Conservation (phyloP, 2,888 invertebrate species). For the Achlya flavicornis region DNA sequence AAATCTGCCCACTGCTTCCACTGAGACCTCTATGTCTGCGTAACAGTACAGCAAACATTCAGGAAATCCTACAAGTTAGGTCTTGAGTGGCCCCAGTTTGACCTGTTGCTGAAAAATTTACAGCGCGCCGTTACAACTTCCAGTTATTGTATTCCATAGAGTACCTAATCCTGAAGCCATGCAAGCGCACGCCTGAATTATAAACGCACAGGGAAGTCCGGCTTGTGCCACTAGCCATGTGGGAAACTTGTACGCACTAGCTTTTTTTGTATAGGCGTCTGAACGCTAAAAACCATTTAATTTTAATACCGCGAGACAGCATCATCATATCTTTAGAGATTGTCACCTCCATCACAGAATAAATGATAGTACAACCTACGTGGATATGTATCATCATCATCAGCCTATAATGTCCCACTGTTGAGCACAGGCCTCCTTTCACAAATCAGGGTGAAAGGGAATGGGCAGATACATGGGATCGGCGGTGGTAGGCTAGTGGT, state of each 20-base stretch:
- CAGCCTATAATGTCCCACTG: too few relatives aligned
- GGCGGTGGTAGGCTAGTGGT: too few relatives aligned
- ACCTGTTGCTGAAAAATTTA: conserved; percentile 15
- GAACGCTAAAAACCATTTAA: not conserved
- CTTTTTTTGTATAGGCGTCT: not conserved
- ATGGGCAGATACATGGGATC: too few relatives aligned
- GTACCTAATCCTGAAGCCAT: conserved; percentile 23
- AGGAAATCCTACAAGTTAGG: not conserved
- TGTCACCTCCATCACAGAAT: too few relatives aligned
- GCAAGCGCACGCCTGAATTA: conserved; percentile 27
- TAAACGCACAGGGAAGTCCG: conserved; percentile 18
- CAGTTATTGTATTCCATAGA: conserved; percentile 10
- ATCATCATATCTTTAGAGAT: too few relatives aligned
- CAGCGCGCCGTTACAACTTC: conserved; percentile 13
- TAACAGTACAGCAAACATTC: not conserved
- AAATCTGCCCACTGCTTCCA: not conserved
- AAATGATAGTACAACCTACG: too few relatives aligned
- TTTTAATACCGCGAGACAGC: too few relatives aligned
- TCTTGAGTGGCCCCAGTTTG: conserved; percentile 14
- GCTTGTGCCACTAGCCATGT: not conserved
- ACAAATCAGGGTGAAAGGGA: too few relatives aligned
- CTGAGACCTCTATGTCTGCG: not conserved
- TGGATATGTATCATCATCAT: too few relatives aligned
- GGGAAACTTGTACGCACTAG: not conserved
- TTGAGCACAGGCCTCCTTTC: too few relatives aligned